Conservation (phyloP, 2,888 invertebrate species). For the Eumacrocentrus americanus region DNA sequence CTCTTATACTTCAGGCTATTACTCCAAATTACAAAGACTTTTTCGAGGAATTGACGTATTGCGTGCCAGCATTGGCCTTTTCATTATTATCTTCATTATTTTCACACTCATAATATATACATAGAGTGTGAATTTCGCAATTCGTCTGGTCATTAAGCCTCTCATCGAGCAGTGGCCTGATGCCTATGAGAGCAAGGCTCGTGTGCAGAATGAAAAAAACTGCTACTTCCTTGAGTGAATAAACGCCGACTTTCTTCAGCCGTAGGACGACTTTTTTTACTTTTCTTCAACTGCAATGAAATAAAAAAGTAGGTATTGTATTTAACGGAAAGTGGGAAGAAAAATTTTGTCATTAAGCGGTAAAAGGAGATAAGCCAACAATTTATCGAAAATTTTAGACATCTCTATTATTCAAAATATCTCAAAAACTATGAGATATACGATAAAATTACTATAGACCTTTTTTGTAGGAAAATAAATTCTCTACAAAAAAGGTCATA, state of each 20-base stretch:
- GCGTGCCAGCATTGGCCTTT: conserved; percentile 7
- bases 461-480: too few relatives aligned
- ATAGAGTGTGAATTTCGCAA: neutral
- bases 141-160: neutral
- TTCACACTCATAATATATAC: neutral
- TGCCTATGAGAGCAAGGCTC: too few relatives aligned
- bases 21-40: neutral
- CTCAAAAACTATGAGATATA: too few relatives aligned
- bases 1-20: neutral
- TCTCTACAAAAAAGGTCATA: too few relatives aligned
- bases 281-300: too few relatives aligned
- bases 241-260: neutral
- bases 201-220: neutral
- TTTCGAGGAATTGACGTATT: conserved; percentile 8
- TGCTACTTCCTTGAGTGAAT: conserved; percentile 1
- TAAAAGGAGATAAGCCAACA: too few relatives aligned
- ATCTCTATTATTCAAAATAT: too few relatives aligned
- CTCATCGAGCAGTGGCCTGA: neutral
- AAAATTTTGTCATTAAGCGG: too few relatives aligned
- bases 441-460: too few relatives aligned
- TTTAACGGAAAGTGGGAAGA: too few relatives aligned
- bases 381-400: too few relatives aligned
- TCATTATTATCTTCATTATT: conserved; percentile 12
- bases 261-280: neutral
- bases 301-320: too few relatives aligned